Base-by-base conservation (phyloP, 1,140 invertebrate genomes). In the Hyles vespertilio region DNA sequence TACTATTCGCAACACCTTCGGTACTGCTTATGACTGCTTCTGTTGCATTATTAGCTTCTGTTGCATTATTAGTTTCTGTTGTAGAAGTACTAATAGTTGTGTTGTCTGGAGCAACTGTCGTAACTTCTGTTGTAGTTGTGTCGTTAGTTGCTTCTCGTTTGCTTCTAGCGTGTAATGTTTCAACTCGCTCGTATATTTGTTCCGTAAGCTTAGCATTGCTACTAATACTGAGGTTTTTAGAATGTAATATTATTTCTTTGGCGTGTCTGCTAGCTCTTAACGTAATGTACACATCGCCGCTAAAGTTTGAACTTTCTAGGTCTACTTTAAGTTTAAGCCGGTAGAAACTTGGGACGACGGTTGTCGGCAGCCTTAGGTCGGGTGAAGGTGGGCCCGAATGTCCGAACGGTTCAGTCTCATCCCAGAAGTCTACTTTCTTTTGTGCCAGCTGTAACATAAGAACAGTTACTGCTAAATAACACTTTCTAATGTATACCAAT, bases 321-420 rank as follows among this genome's bases (percentile, higher is more conserved):
- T 93, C 90, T 1, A 92, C 90, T 58, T 90, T 86, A 22, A 96
- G 79, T 54, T 91, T 91, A 2, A 96, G 69, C 57, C 91, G 91
- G 74, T 96, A 96, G 70, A 93, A 92, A 33, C 88, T 89, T 9
- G 95, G 95, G 5, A 90, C 74, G 2, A 95, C 84, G 59, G 84
- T 74, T n/a, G 80, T 82, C 10, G 92, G 92, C 0, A 95, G 88
- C 47, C 94, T 88, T 0, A 89, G 70, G 47, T 85, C 72, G 8
- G 77, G 74, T 34, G 83, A 79, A 3, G 76, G 76, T 12, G 56
- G 46, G 40, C 33, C 59, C 11, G 65, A 58, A 51, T 73, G 69
- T 11, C 76, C 75, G 65, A 86, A 88, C 47, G 78, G 80, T 59
- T 85, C 75, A 9, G 67, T 62, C 48, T 85, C 81, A 66, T 86